phyloP scores from a whole-genome alignment of 2,888 invertebrate species.

The Rotaria macrura region DNA sequence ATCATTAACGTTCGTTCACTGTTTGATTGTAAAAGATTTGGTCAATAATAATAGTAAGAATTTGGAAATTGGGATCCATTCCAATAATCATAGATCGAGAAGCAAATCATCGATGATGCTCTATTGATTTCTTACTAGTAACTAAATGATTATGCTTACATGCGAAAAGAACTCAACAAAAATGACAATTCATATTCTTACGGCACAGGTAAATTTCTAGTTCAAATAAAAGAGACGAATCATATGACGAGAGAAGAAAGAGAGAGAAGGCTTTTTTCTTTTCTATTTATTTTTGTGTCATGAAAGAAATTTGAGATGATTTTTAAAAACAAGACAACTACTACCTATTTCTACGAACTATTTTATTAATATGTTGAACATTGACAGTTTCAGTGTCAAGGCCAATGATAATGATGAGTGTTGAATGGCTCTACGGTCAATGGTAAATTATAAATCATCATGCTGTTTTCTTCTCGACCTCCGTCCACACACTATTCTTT shows the following conservation, averaged over 20 bases:
- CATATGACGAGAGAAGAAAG: not conserved
- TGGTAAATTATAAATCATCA: not conserved
- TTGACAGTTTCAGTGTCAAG: not conserved
- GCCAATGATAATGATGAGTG: not conserved
- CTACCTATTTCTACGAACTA: not conserved
- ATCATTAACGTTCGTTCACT: not conserved
- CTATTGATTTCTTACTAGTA: not conserved
- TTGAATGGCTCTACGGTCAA: not conserved
- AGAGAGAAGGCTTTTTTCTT: not conserved
- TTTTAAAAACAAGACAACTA: not conserved
- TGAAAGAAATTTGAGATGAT: not conserved
- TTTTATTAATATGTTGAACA: not conserved
- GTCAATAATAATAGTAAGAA: not conserved
- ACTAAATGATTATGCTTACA: not conserved
- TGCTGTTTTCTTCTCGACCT: not conserved
- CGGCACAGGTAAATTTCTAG: not conserved
- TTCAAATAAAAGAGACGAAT: not conserved
- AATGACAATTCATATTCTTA: not conserved
- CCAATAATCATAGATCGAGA: not conserved
- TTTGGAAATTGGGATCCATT: not conserved
- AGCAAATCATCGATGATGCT: not conserved
- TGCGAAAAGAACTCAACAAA: not conserved
- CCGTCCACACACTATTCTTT: not conserved
- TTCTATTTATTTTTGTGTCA: not conserved
- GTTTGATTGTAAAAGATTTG: not conserved